Base-by-base conservation (phyloP, 2,797 vertebrate genomes). In the Muraenolepis orangiensis region DNA sequence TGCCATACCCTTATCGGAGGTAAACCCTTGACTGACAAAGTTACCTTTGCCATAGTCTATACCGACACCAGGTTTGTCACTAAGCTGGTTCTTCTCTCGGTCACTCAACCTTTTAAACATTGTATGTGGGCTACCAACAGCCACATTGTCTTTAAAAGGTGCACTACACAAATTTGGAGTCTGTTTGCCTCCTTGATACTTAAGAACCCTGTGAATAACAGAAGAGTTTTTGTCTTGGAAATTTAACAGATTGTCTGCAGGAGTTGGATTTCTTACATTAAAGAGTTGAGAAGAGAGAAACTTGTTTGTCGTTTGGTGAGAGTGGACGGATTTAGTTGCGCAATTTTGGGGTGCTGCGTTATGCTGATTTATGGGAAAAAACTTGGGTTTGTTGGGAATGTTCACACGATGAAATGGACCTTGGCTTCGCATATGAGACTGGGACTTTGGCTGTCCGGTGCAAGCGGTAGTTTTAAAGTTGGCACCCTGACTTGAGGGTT, bases 201-300 rank as follows among this genome's bases (percentile, higher is more conserved):
- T 95, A 0, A 91, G 81, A 16, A 92, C 82, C 82, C 89, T 91
- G 80, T 93, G 92, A 20, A 94, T 94, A 69, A 92, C 89, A 10
- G 86, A 75, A 0, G 91, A 86, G 57, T 87, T 87, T 82, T 93
- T 94, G 75, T 94, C 93, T 0, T 87, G 91, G 46, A 79, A 85
- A 76, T 85, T 93, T 72, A 91, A 91, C 0, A 86, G 77, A 72
- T 86, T 84, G 82, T 92, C 91, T 0, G 87, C 80, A 69, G 87
- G 83, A 82, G 87, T 91, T 18, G 86, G 84, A 72, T 82, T 89
- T 76, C 84, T 90, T 72, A 82, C 84, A 72, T 88, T 82, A 42
- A 91, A 89, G 7, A 92, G 88, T 10, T 89, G 88, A 66, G 89
- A 85, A 13, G 88, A 80, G 14, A 78, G 74, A 64, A 92, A 87